Evolutionary conservation across 2,888 invertebrate species (phyloP).

Genomic region (Adela reaumurella): DNA sequence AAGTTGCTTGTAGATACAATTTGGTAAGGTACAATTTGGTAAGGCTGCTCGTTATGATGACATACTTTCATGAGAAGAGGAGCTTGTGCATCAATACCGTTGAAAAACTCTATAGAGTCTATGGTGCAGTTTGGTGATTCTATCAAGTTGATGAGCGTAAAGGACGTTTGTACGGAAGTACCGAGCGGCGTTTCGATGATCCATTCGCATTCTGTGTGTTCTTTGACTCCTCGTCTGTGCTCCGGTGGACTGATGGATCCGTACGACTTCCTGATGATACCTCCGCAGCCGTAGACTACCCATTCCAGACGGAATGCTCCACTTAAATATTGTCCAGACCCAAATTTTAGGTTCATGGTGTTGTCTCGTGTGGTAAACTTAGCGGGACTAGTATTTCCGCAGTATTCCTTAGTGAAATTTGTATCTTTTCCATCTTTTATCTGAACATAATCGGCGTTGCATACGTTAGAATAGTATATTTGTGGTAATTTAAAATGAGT

Average conservation of each 20-base stretch:
- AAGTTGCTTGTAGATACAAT: conserved; percentile 65
- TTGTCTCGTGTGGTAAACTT: conserved; percentile 53
- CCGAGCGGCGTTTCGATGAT: conserved; percentile 64
- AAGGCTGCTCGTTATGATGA: no score
- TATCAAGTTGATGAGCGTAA: conserved; percentile 63
- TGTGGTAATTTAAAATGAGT: conserved; percentile 63
- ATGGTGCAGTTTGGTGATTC: conserved; percentile 50
- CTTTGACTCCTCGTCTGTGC: conserved; percentile 57
- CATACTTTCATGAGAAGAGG: conserved; percentile 62
- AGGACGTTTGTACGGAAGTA: conserved; percentile 61
- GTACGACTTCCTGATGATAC: conserved; percentile 48
- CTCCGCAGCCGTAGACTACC: conserved; percentile 72
- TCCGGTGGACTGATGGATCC: conserved; percentile 63
- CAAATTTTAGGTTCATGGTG: conserved; percentile 63
- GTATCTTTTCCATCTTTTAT: conserved; percentile 34
- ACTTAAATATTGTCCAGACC: conserved; percentile 52
- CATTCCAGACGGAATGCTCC: conserved; percentile 83
- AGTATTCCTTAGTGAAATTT: conserved; percentile 30
- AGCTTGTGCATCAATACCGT: conserved; percentile 59
- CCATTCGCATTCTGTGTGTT: conserved; percentile 70
- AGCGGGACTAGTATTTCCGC: conserved; percentile 46
- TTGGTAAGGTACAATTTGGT: conserved; percentile 21
- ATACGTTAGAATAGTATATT: no score
- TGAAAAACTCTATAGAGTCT: conserved; percentile 65
- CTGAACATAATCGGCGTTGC: conserved; percentile 60